Evolutionary conservation across 2,888 invertebrate species (phyloP).

Genomic region (Megaustenia siamemsis): DNA sequence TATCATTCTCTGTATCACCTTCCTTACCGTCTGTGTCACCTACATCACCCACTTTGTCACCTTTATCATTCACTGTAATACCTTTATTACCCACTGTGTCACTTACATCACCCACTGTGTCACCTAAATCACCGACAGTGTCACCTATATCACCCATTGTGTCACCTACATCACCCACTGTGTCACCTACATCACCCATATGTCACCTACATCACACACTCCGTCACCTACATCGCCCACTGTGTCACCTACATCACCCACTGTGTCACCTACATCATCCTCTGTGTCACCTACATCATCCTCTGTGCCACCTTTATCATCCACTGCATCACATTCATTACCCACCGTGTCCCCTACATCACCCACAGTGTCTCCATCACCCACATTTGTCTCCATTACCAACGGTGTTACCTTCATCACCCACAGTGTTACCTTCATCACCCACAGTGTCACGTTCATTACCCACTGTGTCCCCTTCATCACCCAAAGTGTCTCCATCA

Average conservation of each 20-base stretch:
- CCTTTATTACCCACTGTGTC: conserved; percentile 66
- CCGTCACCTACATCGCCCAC: conserved; percentile 54
- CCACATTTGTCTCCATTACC: background rate
- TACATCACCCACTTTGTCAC: background rate
- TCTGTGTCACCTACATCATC: background rate
- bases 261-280: background rate
- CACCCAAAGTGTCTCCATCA: background rate
- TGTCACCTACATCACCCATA: background rate
- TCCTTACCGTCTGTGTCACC: background rate
- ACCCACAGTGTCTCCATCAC: background rate
- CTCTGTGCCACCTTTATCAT: conserved; percentile 63
- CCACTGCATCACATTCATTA: conserved; percentile 55
- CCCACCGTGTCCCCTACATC: background rate
- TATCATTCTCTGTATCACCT: background rate
- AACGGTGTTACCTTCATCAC: background rate
- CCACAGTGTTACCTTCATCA: background rate
- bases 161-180: background rate
- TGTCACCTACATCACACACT: conserved; percentile 57
- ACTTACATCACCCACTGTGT: conserved; percentile 53
- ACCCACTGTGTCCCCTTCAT: background rate
- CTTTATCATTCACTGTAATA: conserved; percentile 61
- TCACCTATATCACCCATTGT: conserved; percentile 61
- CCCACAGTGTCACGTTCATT: background rate
- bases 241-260: background rate
- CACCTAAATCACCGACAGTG: conserved; percentile 61